phyloP scores from a whole-genome alignment of 2,888 invertebrate species.

The Sisyra nigra region DNA sequence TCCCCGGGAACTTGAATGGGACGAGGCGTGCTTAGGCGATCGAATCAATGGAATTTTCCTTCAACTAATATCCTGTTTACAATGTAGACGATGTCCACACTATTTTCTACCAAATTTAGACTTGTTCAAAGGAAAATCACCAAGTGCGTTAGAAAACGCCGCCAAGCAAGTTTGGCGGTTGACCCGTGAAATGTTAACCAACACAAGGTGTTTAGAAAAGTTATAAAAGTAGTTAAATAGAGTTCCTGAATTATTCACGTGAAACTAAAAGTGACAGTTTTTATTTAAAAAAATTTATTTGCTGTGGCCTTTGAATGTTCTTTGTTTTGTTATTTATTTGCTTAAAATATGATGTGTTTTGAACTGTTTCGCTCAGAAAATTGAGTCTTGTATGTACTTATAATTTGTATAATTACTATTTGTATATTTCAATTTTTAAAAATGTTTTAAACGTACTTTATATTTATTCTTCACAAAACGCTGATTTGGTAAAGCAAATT shows the following conservation, averaged over 20 bases:
- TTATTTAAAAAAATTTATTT: too few species aligned
- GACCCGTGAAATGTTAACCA: conserved; percentile 79
- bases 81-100: conserved; percentile 87
- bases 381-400: too few species aligned
- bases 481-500: too few species aligned
- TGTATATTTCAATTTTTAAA: too few species aligned
- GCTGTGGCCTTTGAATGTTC: too few species aligned
- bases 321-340: neutral
- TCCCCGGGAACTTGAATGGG: conserved; percentile 86
- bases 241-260: neutral
- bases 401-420: too few species aligned
- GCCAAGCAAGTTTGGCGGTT: conserved; percentile 89
- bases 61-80: conserved; percentile 90
- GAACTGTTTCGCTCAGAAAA: neutral
- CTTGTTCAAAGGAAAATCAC: conserved; percentile 82
- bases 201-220: conserved; percentile 79
- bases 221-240: conserved; percentile 40
- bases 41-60: conserved; percentile 85
- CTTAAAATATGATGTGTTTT: neutral
- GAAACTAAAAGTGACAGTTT: too few species aligned
- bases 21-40: conserved; percentile 79
- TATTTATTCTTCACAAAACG: too few species aligned
- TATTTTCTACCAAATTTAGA: conserved; percentile 89
- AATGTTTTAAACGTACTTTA: too few species aligned
- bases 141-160: conserved; percentile 78